These are phyloP conservation scores for Spea multiplicata DNA, from an alignment of 2,113 vertebrate genomes.

Conservation along the genomic window DNA sequence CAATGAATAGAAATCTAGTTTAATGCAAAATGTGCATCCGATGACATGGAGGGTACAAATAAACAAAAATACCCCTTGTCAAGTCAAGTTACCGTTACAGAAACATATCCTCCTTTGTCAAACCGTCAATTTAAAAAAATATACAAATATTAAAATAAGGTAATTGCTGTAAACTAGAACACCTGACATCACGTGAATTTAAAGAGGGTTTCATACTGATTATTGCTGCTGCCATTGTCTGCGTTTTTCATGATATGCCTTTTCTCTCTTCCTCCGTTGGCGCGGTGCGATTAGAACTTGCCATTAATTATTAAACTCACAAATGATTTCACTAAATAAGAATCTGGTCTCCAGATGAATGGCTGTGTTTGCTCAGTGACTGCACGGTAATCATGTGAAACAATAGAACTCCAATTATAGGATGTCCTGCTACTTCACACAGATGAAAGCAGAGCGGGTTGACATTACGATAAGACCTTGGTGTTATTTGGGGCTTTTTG, in stretches of 20 bases:
- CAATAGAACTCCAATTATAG: background rate
- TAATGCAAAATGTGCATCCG: too few relatives aligned
- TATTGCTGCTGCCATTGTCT: background rate
- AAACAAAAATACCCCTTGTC: too few relatives aligned
- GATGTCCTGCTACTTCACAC: background rate
- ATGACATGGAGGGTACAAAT: too few relatives aligned
- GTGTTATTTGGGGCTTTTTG: background rate
- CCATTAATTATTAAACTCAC: slow-evolving; percentile 17
- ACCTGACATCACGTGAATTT: too few relatives aligned
- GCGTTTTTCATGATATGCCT: background rate
- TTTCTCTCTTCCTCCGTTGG: slow-evolving; percentile 4
- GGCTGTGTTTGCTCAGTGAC: slow-evolving; percentile 4
- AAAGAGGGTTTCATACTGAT: too few relatives aligned
- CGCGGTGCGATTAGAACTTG: slow-evolving; percentile 8
- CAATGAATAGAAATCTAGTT: too few relatives aligned
- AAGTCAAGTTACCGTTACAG: too few relatives aligned
- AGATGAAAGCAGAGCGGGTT: background rate
- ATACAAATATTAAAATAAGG: too few relatives aligned
- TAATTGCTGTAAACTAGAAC: too few relatives aligned
- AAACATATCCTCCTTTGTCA: too few relatives aligned
- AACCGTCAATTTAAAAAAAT: too few relatives aligned
- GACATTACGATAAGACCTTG: background rate
- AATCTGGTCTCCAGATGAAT: slow-evolving; percentile 13
- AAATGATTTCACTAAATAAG: slow-evolving; percentile 34
- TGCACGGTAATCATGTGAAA: slow-evolving; percentile 2